Evolutionary conservation across 1,140 invertebrate genomes (phyloP), one percentile per base, ranked within the genome.

Genomic region (Magallana gigas): DNA sequence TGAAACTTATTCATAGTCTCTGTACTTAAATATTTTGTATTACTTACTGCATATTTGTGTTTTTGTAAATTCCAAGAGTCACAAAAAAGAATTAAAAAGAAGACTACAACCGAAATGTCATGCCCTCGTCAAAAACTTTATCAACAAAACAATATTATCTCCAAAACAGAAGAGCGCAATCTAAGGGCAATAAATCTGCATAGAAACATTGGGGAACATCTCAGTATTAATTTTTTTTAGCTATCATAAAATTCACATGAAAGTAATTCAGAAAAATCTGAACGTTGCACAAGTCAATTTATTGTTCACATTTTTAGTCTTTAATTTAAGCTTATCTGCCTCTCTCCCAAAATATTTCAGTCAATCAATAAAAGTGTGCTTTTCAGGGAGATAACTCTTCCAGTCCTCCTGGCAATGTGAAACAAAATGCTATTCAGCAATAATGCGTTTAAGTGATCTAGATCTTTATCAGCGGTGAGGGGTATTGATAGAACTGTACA

Each of bases 111-210:
- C 68, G 23, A 36, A 76, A 76, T 76, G 23, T 29, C 68, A 76
- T 76, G 68, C 68, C 68, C 68, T 76, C 68, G 23, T 76, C 36
- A 23, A 29, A 23, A 76, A 76, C 18, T 76, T 76, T 76, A 76
- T 76, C 68, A 76, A 76, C 68, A 76, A 76, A 76, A 76, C 68
- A 76, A 76, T 76, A 29, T 29, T 23, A 76, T 29, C 68, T 76
- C 68, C 68, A 8, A 76, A 11, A 76, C 12, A 76, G 68, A 76
- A 76, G 68, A 76, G 68, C 23, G 23, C 8, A 0, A 12, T 9
- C 8, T 0, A 76, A 76, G 68, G 68, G 18, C 18, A 76, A 29
- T 12, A 29, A 76, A 18, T 76, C 68, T 76, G 60, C 60, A 8
- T 14, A 12, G 12, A 8, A 76, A 8, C 9, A 12, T 36, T 4